These are phyloP conservation scores for Trochalopteron elliotii DNA, from an alignment of 2,113 vertebrate genomes.

Conservation along the genomic window DNA sequence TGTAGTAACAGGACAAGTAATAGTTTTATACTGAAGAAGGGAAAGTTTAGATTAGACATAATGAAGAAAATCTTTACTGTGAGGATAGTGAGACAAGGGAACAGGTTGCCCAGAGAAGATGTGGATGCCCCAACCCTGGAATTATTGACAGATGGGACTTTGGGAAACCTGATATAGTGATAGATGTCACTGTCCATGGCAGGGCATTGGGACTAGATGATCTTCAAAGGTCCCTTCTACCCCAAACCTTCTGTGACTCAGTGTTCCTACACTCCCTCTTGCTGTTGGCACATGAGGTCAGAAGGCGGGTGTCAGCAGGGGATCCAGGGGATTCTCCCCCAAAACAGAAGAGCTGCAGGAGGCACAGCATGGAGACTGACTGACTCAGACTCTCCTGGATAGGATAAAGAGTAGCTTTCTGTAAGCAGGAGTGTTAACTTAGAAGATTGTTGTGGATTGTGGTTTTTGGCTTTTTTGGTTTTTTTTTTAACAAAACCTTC, in stretches of 20 bases:
- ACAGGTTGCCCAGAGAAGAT: not conserved
- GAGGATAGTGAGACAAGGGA: not conserved
- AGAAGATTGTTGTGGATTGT: not conserved
- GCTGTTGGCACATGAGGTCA: rapidly evolving
- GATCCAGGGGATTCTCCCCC: not conserved
- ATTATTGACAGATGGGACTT: not conserved
- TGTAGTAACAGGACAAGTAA: not conserved
- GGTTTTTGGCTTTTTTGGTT: not conserved
- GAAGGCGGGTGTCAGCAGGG: not conserved
- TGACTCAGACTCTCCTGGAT: not conserved
- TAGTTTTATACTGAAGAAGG: not conserved
- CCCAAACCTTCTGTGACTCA: not conserved
- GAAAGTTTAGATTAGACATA: not conserved
- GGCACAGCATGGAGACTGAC: rapidly evolving
- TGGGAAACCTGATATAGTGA: not conserved
- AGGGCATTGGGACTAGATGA: not conserved
- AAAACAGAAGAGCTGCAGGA: not conserved
- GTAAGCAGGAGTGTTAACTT: not conserved
- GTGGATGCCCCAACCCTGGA: not conserved
- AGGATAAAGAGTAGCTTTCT: not conserved
- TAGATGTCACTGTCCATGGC: not conserved
- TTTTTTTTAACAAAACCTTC: not conserved
- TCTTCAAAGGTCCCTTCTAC: not conserved
- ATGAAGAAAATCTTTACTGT: not conserved
- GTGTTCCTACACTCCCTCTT: not conserved